Evolutionary conservation across 2,888 invertebrate species (phyloP), one percentile per base, ranked within the genome.

Genomic region (Leptopilina syphax): DNA sequence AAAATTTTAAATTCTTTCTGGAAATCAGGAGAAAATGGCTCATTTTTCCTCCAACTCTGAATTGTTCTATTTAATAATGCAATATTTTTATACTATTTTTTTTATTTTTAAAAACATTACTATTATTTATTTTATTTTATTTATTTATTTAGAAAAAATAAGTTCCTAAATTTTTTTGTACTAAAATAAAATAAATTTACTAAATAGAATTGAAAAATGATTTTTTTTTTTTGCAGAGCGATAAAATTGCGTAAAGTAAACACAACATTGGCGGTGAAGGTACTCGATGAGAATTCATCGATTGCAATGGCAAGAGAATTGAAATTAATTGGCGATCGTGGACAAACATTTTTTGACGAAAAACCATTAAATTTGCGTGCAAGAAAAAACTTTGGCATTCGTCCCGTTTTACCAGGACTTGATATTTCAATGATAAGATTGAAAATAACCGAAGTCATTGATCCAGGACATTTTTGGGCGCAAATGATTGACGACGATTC

Each of bases 381-480:
- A 3, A 63, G 34, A 41, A 67, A 77, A 12, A 67, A 67, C 4
- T 34, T 66, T 87, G 89, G 65, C 60, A 84, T 93, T 85, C 92
- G 92, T 77, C 93, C 94, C 0, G 92, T 93, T 6, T 88, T 96
- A 13, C 95, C 95, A 0, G 93, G 94, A 4, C 89, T 96, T 9
- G 94, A 95, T 9, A 93, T 94, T 6, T 93, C 94, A 0, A 93
- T 93, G 82, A 93, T 95, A 77, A 93, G 93, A 18, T 89, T 94
- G 7, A 89, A 88, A 66, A 93, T 96, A 76, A 93, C 84, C 34
- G 88, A 96, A 95, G 87, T 94, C 1, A 91, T 94, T 18, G 94
- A 94, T 88, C 94, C 95, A 27, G 94, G 94, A 79, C 94, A 94
- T 87, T 96, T 96, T 91, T 96, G 95, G 95, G 95, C 93, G 10